Conservation (phyloP, 2,113 vertebrate genomes). For the Capricornis sumatraensis region DNA sequence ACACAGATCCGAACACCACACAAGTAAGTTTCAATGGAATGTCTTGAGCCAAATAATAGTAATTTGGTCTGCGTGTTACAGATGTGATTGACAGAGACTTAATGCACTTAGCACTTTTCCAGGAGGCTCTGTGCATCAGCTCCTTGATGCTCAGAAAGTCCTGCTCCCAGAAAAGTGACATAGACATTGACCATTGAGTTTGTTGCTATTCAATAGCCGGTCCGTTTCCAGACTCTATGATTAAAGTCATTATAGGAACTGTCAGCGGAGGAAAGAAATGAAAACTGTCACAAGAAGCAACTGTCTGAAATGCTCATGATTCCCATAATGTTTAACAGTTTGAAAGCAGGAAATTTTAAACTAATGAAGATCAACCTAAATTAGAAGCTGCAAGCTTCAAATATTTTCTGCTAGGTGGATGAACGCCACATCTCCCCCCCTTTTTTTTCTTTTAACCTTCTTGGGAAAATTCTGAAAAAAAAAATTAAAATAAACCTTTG, state of each 20-base stretch:
- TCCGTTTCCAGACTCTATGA: constrained; percentile 83
- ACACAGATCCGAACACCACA: constrained; percentile 84
- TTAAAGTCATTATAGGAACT: constrained; percentile 88
- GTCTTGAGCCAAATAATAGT: constrained; percentile 83
- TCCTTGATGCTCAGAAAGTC: constrained; percentile 86
- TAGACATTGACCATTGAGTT: constrained; percentile 86
- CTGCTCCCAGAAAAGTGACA: constrained; percentile 86
- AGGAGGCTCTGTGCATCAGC: constrained; percentile 80
- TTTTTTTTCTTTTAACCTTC: neutral
- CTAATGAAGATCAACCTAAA: constrained; percentile 65
- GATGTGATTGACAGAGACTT: constrained; percentile 87
- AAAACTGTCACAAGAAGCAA: constrained; percentile 81
- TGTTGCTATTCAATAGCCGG: constrained; percentile 82
- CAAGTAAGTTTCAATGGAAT: constrained; percentile 84
- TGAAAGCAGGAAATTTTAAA: constrained; percentile 77
- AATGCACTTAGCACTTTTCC: constrained; percentile 86
- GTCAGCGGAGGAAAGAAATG: constrained; percentile 81
- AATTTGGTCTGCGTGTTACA: constrained; percentile 80
- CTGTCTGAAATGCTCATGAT: constrained; percentile 74
- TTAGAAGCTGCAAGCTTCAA: constrained; percentile 57
- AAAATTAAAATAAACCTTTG: neutral
- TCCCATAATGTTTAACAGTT: constrained; percentile 74
- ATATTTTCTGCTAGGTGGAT: constrained; percentile 31
- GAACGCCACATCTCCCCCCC: neutral
- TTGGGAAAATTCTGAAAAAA: neutral